Evolutionary conservation across 2,113 vertebrate species (phyloP), one percentile per base, ranked within the genome.

Genomic region (Alligator mississippiensis): DNA sequence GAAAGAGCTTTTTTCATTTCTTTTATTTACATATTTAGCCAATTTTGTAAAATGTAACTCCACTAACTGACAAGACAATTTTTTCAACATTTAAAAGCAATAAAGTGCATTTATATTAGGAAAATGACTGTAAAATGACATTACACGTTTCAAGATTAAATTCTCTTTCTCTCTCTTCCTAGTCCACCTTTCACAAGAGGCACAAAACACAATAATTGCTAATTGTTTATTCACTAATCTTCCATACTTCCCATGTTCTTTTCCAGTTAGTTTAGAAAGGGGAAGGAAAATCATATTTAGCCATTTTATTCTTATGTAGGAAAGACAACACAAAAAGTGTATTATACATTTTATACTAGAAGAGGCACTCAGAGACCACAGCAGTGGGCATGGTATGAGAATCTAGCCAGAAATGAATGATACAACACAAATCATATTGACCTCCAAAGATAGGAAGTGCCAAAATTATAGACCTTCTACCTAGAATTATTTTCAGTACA

Each of bases 11-110:
- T 84, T 38, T 79, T 82, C 60, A 75, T 13, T 76, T 78, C 10
- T 83, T 92, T 88, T 88, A 38, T 77, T 93, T 87, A 60, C 85
- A 79, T 82, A 79, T 89, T 93, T 64, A 80, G 4, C 55, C 58
- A 68, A 25, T 72, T 94, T 91, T 93, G 5, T 82, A 80, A 30
- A 91, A 91, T 82, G 47, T 91, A 85, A 2, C 47, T 55, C n/a
- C 76, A 93, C 66, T 92, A 92, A 82, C n/a, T 88, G 79, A 24
- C 70, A 76, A 6, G 27, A 38, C 61, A 77, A 85, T 81, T 81
- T 68, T 64, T 28, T 34, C 34, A 74, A 90, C 94, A 93, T 6
- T 66, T 7, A 21, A 60, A 90, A 88, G 2, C 28, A 34, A 80
- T 57, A 24, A 88, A 84, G 22, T 76, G 58, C 5, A 92, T 87